Base-by-base conservation (phyloP, 2,797 vertebrate species). In the Sebastes miniatus region DNA sequence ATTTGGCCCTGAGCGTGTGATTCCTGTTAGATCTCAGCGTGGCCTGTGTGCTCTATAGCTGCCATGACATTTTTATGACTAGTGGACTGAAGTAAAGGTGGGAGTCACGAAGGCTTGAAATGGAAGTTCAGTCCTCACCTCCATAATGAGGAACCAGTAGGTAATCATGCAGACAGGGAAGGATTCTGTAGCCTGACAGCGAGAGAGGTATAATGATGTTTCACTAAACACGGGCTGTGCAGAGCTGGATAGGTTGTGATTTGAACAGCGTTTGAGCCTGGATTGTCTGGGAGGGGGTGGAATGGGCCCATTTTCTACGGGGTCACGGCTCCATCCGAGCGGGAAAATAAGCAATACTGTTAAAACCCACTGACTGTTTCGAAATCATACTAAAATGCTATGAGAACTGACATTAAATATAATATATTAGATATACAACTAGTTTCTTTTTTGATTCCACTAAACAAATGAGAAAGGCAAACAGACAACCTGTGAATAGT, bases 41-140 rank as follows among this genome's bases (percentile, higher is more conserved):
- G 79, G 77, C 79, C 90, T 57, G 47, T 56, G 83, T 32, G 87
- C 76, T 86, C 87, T 43, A 25, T 63, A 65, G 83, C 83, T 81
- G 82, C 83, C 68, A 56, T 87, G 88, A 91, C 91, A 87, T 90
- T 93, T 92, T 92, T 92, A 90, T 90, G 90, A 84, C 82, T 78
- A 75, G 83, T 83, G 88, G 84, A 91, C 83, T 86, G 89, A 88
- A 87, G 89, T 92, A 87, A 90, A 92, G 89, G 83, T 92, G 87
- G 83, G 83, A 91, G 79, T 85, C 88, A 90, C 83, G 70, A 77
- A 91, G 83, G 84, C 77, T 90, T 92, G 73, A 88, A 89, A 89
- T 91, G 87, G 84, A 89, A 83, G 84, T 83, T 81, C 75, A 73
- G 85, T 65, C 80, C 69, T 81, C 87, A 80, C 83, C 78, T 84